Conservation (phyloP, 2,113 vertebrate genomes). For the Paramormyrops kingsleyae region DNA sequence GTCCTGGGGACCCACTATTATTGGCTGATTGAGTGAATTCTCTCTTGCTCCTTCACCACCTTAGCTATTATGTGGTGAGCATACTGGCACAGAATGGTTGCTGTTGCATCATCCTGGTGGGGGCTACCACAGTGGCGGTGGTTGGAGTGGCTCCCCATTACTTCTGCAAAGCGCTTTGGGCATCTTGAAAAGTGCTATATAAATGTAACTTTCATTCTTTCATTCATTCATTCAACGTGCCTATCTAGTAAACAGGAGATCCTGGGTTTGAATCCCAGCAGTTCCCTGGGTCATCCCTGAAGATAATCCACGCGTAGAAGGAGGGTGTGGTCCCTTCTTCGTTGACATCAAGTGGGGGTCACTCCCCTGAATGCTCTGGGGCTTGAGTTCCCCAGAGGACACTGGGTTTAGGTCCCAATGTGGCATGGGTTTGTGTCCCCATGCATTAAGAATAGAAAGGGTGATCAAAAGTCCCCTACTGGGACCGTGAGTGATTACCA, state of each 20-base stretch:
- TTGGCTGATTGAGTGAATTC: no score
- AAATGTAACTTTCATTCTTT: no score
- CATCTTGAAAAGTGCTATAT: no score
- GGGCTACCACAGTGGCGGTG: no score
- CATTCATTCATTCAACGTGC: not conserved
- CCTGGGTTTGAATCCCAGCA: not conserved
- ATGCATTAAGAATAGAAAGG: not conserved
- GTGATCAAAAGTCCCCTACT: not conserved
- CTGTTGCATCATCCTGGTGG: no score
- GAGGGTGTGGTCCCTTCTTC: not conserved
- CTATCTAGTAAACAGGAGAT: not conserved
- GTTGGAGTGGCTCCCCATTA: no score
- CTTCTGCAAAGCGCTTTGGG: no score
- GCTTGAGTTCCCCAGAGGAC: not conserved
- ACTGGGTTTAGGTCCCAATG: not conserved
- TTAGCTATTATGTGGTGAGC: no score
- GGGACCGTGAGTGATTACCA: not conserved
- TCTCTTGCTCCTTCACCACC: no score
- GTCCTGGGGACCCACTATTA: no score
- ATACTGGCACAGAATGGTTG: no score
- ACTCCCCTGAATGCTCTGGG: not conserved
- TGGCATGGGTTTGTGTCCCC: not conserved
- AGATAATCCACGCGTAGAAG: not conserved
- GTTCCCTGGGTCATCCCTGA: not conserved
- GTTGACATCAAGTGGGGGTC: not conserved